A percentile compares a stretch with the other conserved stretches of the same genome.
phyloP scores from a whole-genome alignment of 1,140 invertebrate species.

The Caenorhabditis briggsae region DNA sequence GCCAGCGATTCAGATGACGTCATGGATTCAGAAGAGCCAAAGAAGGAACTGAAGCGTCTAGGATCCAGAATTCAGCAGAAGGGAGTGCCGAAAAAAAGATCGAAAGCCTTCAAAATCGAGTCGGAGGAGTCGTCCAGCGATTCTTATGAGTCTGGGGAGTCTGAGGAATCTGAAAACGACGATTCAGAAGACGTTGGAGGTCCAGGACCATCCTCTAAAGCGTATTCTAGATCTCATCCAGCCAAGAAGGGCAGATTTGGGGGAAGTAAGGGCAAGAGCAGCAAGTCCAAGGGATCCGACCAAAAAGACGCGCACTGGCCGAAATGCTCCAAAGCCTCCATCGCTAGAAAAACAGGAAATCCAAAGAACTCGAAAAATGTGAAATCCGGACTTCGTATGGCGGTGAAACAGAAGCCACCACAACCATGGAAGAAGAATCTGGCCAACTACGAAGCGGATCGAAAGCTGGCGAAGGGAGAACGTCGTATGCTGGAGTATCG shows the following conservation, averaged over 20 bases:
- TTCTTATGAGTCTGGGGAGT: background rate
- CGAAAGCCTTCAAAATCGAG: background rate
- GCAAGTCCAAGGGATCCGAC: background rate
- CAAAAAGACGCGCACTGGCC: slow-evolving; percentile 16
- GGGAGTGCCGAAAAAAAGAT: background rate
- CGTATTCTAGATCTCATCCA: background rate
- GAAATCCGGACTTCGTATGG: slow-evolving; percentile 15
- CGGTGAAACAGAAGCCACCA: background rate
- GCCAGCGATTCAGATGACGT: slow-evolving; percentile 3
- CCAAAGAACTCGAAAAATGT: slow-evolving; percentile 9
- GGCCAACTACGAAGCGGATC: slow-evolving; percentile 8
- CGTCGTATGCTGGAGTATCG: slow-evolving; percentile 28
- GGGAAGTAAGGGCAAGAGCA: too few relatives aligned
- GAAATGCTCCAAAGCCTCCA: slow-evolving; percentile 37
- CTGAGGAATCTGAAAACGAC: background rate
- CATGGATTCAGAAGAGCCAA: background rate
- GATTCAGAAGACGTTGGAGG: background rate
- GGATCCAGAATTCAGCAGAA: too few relatives aligned
- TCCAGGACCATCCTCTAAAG: slow-evolving; percentile 6
- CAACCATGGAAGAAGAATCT: slow-evolving; percentile 50
- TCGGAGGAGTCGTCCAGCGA: background rate
- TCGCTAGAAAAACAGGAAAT: slow-evolving; percentile 27
- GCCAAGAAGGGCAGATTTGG: background rate
- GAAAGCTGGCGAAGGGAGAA: slow-evolving; percentile 35
- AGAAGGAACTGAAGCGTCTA: background rate